Conservation (phyloP, 1,140 invertebrate species). For the Drosophila littoralis region DNA sequence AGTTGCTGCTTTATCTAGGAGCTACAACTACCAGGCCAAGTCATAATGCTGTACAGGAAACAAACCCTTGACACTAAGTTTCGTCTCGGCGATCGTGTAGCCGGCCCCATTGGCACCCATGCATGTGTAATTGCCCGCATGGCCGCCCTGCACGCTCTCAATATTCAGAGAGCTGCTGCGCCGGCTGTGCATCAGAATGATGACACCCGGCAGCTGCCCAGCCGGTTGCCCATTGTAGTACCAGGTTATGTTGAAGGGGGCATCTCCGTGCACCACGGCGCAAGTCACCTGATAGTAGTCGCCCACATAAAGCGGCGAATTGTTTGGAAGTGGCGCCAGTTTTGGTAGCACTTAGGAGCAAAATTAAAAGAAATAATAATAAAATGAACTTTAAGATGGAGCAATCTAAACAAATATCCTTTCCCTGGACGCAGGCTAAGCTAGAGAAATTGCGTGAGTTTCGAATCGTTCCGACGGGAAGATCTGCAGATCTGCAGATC, state of each 20-base stretch:
- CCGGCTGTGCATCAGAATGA: constrained; percentile 81
- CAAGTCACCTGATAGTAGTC: constrained; percentile 91
- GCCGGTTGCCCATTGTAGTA: constrained; percentile 88
- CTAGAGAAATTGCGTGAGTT: no score
- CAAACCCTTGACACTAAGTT: constrained; percentile 87
- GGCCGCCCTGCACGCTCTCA: constrained; percentile 88
- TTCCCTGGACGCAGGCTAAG: no score
- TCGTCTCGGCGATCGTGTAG: constrained; percentile 85
- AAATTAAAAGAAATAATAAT: constrained; percentile 29
- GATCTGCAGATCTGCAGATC: no score
- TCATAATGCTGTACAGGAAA: constrained; percentile 24
- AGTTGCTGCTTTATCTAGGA: constrained; percentile 35
- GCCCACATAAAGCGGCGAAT: constrained; percentile 91
- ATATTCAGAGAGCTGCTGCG: constrained; percentile 90
- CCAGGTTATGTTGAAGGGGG: constrained; percentile 91
- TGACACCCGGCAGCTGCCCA: constrained; percentile 67
- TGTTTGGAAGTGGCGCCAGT: constrained; percentile 87
- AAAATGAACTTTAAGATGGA: neutral
- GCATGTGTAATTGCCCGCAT: constrained; percentile 89
- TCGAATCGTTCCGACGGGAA: neutral
- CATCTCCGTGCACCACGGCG: constrained; percentile 91
- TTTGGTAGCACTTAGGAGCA: constrained; percentile 88
- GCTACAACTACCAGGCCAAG: constrained; percentile 36
- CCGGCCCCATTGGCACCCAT: constrained; percentile 92
- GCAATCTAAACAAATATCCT: neutral